Base-by-base conservation (phyloP, 2,113 vertebrate species). In the human region DNA sequence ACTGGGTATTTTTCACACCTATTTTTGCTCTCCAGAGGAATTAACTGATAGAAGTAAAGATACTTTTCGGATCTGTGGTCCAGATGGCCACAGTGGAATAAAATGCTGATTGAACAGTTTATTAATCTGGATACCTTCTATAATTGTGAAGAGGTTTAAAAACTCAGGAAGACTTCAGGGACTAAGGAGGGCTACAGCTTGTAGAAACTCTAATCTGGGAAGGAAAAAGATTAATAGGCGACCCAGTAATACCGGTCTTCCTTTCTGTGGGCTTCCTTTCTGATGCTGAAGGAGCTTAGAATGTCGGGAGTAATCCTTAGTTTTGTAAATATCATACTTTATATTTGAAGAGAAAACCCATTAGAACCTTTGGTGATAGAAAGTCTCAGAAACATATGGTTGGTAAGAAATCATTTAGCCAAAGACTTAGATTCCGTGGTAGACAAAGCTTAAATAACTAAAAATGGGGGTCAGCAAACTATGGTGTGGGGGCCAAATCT, bases 341-440 rank as follows among this genome's bases (percentile, higher is more conserved):
- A 32, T 78, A 76, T 96, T 88, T 76, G 11, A n/a, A 96, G 75
- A 90, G 76, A 97, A 96, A 94, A 18, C 8, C n/a, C 27, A 73
- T 17, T 50, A 70, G 14, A 27, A 35, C 40, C 38, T 75, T 12
- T 11, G 57, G 14, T 81, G 43, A 64, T 22, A 72, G 38, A 57
- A 72, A 68, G 25, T 55, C 32, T 90, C 84, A 79, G 81, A 80
- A 97, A 90, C 14, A 32, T 27, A 83, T 23, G 40, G 30, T 12
- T 52, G 78, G 20, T 75, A 81, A 57, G 13, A 91, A 94, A 81
- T 75, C 64, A 43, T 14, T 88, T 79, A 70, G 78, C 45, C 64
- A 70, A 96, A 92, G n/a, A 79, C 75, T 64, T 55, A 55, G 59
- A 84, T 84, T 93, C 16, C 50, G 12, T 91, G 87, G 70, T 64